Conservation (phyloP, 2,888 invertebrate genomes). For the Bellardia bayeri region DNA sequence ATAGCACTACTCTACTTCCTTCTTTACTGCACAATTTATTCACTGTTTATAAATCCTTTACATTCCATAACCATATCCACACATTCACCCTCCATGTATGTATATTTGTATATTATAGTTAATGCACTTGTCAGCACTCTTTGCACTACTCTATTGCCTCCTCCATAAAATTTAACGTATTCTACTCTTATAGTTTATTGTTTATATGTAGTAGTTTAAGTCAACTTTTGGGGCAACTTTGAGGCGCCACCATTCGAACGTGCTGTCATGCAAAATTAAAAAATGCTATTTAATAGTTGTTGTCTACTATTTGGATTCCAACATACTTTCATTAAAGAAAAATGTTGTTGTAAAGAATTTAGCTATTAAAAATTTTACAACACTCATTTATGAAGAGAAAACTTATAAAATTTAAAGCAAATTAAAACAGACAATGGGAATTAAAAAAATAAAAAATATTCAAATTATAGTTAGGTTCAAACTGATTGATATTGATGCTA, state of each 20-base stretch:
- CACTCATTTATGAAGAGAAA: background rate
- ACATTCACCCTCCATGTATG: background rate
- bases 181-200: background rate
- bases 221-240: background rate
- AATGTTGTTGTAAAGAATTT: conserved; percentile 17
- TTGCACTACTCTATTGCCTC: conserved; percentile 3
- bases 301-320: conserved; percentile 11
- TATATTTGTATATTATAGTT: conserved; percentile 7
- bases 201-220: background rate
- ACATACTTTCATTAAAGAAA: conserved; percentile 39
- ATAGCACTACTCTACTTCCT: background rate
- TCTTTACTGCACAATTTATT: conserved; percentile 5
- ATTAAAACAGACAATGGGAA: background rate
- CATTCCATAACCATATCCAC: background rate
- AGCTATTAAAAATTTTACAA: conserved; percentile 36
- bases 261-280: conserved; percentile 38
- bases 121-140: conserved; percentile 43
- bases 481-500: too few relatives aligned
- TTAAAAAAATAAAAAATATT: too few relatives aligned
- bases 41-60: background rate
- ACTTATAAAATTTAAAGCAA: conserved; percentile 3
- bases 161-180: background rate
- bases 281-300: conserved; percentile 9
- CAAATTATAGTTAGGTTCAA: too few relatives aligned
- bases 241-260: background rate